These are phyloP conservation scores for Siphlonurus alternatus DNA, from an alignment of 2,888 invertebrate genomes.

Conservation along the genomic window DNA sequence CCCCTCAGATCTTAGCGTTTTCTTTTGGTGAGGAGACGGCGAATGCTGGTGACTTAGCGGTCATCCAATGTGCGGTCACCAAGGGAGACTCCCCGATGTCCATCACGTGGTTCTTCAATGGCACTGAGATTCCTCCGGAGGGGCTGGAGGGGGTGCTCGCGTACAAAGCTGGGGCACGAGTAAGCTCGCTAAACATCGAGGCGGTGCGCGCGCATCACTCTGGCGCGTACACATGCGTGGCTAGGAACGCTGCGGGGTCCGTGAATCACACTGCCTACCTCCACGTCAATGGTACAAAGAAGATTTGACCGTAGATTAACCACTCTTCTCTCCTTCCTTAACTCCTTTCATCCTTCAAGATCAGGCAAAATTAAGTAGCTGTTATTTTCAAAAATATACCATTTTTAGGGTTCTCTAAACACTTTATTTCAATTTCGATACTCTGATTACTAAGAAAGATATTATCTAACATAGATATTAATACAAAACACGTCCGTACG, in stretches of 20 bases:
- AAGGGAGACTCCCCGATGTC: constrained; percentile 54
- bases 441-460: not conserved
- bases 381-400: no score
- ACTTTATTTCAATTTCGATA: not conserved
- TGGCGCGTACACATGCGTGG: constrained; percentile 27
- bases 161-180: constrained; percentile 18
- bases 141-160: constrained; percentile 11
- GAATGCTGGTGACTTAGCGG: constrained; percentile 45
- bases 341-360: no score
- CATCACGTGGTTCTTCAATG: constrained; percentile 58
- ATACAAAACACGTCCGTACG: not conserved
- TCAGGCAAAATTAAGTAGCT: no score
- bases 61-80: constrained; percentile 41
- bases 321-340: not conserved
- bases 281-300: constrained; percentile 9
- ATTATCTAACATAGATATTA: not conserved
- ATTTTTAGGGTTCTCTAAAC: not conserved
- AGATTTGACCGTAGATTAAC: not conserved
- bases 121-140: constrained; percentile 24
- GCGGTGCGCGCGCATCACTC: constrained; percentile 17
- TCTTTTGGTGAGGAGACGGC: constrained; percentile 39
- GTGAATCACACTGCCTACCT: constrained; percentile 20
- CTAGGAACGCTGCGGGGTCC: constrained; percentile 22
- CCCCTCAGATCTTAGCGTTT: constrained; percentile 50
- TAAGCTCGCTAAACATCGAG: constrained; percentile 22